Base-by-base conservation (phyloP, 2,888 invertebrate species). In the Lumbricus terrestris region DNA sequence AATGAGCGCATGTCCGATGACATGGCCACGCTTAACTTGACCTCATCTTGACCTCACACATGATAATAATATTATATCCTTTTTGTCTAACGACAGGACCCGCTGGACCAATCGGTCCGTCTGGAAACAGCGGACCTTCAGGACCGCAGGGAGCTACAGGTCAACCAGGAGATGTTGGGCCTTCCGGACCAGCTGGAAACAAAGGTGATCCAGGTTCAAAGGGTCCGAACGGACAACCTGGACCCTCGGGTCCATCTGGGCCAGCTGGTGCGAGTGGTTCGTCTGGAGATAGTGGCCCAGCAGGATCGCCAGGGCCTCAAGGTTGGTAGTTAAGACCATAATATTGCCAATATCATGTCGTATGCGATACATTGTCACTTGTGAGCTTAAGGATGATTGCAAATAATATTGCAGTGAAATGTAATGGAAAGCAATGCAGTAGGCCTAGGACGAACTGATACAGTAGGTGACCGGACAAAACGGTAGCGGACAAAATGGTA, bases 281-380 rank as follows among this genome's bases (percentile, higher is more conserved):
- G 13, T 37, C 35, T n/a, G 92, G 91, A 18, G 90, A 90, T 69
- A 88, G 90, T 33, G 91, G 91, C 33, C 37, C 40, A 88, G 29
- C 82, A 40, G 92, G 92, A 37, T 29, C 33, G 29, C 34, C 90
- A 35, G 91, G 91, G 37, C 37, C 82, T 16, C 6, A 47, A 37
- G 92, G 92, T n/a, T 69, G 11, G 69, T 13, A 69, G 69, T n/a
- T 69, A 15, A 34, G 15, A 42, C 23, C 42, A 42, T 34, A 29
- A 42, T 34, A 29, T 34, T 34, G 89, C 40, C 20, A 38, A 37
- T 23, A n/a, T n/a, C n/a, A 23, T n/a, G 34, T 42, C n/a, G 13
- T n/a, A 37, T 38, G 37, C 38, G 94, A 94, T 89, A 16, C 69
- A n/a, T n/a, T 69, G n/a, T n/a, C n/a, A n/a, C n/a, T n/a, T n/a